Evolutionary conservation across 1,140 invertebrate genomes (phyloP).

Genomic region (Drosophila pachea): DNA sequence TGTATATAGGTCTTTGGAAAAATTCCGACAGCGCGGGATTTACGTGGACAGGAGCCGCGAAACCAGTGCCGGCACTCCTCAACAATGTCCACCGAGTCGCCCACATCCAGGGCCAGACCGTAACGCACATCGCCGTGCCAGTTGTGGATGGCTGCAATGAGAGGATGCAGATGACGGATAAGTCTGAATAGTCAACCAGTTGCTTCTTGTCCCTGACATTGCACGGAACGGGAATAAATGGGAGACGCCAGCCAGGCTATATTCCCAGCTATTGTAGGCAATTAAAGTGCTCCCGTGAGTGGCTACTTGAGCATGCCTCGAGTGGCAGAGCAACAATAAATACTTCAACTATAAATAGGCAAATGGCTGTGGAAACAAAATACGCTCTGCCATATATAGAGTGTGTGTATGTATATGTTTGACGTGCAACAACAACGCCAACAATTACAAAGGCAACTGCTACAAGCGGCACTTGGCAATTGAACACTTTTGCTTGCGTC

Average conservation of each 20-base stretch:
- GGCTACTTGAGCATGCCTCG: slow-evolving; percentile 72
- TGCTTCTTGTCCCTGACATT: slow-evolving; percentile 69
- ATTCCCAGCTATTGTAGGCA: slow-evolving; percentile 36
- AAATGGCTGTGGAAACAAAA: slow-evolving; percentile 72
- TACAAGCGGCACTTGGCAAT: slow-evolving; percentile 53
- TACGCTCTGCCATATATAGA: slow-evolving; percentile 36
- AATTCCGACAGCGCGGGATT: slow-evolving; percentile 89
- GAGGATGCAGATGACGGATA: slow-evolving; percentile 2
- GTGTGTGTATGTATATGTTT: slow-evolving; percentile 12
- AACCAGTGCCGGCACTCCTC: slow-evolving; percentile 94
- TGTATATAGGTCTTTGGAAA: slow-evolving; percentile 89
- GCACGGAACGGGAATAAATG: slow-evolving; percentile 13
- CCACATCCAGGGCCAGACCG: slow-evolving; percentile 91
- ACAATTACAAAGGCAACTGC: slow-evolving; percentile 16
- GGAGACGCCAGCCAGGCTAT: slow-evolving; percentile 1
- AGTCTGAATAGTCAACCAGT: slow-evolving; percentile 50
- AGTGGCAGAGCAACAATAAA: slow-evolving; percentile 75
- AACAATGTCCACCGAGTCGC: slow-evolving; percentile 93
- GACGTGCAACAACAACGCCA: slow-evolving; percentile 34
- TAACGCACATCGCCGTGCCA: slow-evolving; percentile 91
- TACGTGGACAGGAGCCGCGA: slow-evolving; percentile 88
- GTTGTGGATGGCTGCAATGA: slow-evolving; percentile 89
- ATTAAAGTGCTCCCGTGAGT: slow-evolving; percentile 68
- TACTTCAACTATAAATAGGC: slow-evolving; percentile 77
- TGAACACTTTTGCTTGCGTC: slow-evolving; percentile 49